Percentiles rank a stretch among this genome's conserved stretches.
Evolutionary conservation across 2,888 invertebrate genomes (phyloP).

Genomic region (Cryptocheilus praepositus): DNA sequence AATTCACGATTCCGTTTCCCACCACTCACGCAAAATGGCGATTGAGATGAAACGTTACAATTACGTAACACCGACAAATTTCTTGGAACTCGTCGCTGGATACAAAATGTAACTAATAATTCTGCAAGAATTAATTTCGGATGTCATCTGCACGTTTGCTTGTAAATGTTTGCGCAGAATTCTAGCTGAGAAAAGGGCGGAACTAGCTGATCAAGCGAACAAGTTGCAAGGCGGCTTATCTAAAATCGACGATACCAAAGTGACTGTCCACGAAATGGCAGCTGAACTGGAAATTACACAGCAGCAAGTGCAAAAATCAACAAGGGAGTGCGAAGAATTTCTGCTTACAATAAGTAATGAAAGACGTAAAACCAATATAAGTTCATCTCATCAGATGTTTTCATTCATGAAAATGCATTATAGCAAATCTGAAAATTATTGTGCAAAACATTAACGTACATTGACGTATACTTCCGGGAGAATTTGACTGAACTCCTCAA

Average conservation of each 20-base stretch:
- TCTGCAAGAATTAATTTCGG: neutral
- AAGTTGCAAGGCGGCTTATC: slow-evolving; percentile 88
- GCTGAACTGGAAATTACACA: slow-evolving; percentile 87
- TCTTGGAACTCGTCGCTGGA: slow-evolving; percentile 88
- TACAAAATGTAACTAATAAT: slow-evolving; percentile 83
- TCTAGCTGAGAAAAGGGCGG: slow-evolving; percentile 82
- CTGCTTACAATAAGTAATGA: slow-evolving; percentile 81
- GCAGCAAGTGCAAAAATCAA: slow-evolving; percentile 84
- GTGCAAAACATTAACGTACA: too few relatives aligned
- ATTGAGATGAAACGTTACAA: slow-evolving; percentile 87
- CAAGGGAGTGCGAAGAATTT: slow-evolving; percentile 90
- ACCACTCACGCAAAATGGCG: slow-evolving; percentile 84
- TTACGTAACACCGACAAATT: slow-evolving; percentile 93
- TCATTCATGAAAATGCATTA: too few relatives aligned
- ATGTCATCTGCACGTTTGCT: neutral
- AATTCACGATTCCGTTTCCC: slow-evolving; percentile 88
- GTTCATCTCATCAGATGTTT: too few relatives aligned
- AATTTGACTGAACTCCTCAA: too few relatives aligned
- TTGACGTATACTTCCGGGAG: too few relatives aligned
- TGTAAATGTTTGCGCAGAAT: slow-evolving; percentile 76
- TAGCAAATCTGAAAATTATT: too few relatives aligned
- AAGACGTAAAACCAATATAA: neutral
- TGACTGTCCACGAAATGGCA: slow-evolving; percentile 89
- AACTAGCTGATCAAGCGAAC: slow-evolving; percentile 84
- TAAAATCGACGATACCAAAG: slow-evolving; percentile 91